Base-by-base conservation (phyloP, 2,888 invertebrate genomes). In the Molorchus minor region DNA sequence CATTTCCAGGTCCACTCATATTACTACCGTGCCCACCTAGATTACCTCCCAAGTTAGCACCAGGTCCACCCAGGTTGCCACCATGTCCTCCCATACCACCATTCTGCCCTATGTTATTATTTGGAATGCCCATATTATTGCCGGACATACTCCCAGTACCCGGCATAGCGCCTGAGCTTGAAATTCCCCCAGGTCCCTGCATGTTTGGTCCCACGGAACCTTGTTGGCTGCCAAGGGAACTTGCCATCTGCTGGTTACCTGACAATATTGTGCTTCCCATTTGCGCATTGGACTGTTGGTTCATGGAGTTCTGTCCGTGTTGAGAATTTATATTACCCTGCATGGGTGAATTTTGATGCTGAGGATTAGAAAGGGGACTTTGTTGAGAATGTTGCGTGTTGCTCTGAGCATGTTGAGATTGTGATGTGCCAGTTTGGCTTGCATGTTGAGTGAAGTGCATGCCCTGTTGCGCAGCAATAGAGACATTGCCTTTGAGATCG, bases 401-500 rank as follows among this genome's bases (percentile, higher is more conserved):
- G 65, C 45, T 56, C 12, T 49, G 49, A 8, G 49, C 15, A n/a
- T 61, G 61, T 3, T 57, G 58, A 35, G 52, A 46, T 36, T 64
- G 64, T 35, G 61, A 58, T 5, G 55, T 16, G 10, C 58, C 47
- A 29, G 49, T 60, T 20, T 59, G 61, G 35, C 33, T 16, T 29
- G 53, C 44, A 33, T 65, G 65, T 40, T 68, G 67, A 68, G 76
- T 83, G 75, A 88, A 88, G 82, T 91, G 92, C 85, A 93, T 89
- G 70, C 92, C 91, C 79, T 93, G 93, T 78, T 93, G 92, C 20
- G 92, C 88, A n/a, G 92, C 92, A 56, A 92, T 90, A 1, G 91
- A 90, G 47, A 92, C 90, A 61, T 88, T 89, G 71, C 87, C 86
- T 75, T 88, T 88, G 70, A 89, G 82, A 68, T 88, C 89, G 67